phyloP scores from a whole-genome alignment of 2,888 invertebrate genomes.

The Synanthedon andrenaeformis region DNA sequence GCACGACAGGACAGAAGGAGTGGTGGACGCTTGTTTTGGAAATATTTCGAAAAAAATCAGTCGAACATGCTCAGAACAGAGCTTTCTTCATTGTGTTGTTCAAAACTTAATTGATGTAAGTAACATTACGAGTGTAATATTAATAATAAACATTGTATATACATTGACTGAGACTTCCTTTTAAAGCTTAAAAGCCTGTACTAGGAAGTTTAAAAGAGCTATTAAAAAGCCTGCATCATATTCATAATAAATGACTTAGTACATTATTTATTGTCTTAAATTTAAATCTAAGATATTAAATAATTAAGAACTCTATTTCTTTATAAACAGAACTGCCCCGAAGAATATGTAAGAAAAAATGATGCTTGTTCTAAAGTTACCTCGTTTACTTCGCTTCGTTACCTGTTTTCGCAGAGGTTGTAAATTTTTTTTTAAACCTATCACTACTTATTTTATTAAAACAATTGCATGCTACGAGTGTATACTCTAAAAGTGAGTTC shows the following conservation, averaged over 20 bases:
- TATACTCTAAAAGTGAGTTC: too few species aligned
- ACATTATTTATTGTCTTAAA: too few species aligned
- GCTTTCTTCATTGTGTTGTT: constrained; percentile 45
- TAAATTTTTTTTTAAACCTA: neutral
- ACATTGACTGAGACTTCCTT: too few species aligned
- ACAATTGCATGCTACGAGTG: too few species aligned
- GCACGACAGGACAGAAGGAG: constrained; percentile 23
- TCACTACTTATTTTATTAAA: too few species aligned
- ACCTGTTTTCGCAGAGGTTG: constrained; percentile 54
- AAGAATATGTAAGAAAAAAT: constrained; percentile 19
- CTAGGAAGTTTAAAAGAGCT: too few species aligned
- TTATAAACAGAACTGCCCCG: constrained; percentile 39
- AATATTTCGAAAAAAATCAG: constrained; percentile 28
- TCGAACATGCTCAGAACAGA: constrained; percentile 49
- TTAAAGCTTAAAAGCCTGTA: too few species aligned
- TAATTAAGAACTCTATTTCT: neutral
- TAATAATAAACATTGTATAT: too few species aligned
- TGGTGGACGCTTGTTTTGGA: constrained; percentile 33
- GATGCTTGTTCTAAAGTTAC: constrained; percentile 39
- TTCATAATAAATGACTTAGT: too few species aligned
- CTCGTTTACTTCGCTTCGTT: constrained; percentile 33
- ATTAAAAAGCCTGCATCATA: too few species aligned
- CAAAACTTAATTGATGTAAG: constrained; percentile 46
- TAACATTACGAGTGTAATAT: constrained; percentile 1
- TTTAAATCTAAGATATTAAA: too few species aligned